Percentiles rank a stretch among this genome's conserved stretches.
These are phyloP conservation scores for Hormaphis cornu DNA, from an alignment of 1,140 invertebrate species.

Conservation along the genomic window DNA sequence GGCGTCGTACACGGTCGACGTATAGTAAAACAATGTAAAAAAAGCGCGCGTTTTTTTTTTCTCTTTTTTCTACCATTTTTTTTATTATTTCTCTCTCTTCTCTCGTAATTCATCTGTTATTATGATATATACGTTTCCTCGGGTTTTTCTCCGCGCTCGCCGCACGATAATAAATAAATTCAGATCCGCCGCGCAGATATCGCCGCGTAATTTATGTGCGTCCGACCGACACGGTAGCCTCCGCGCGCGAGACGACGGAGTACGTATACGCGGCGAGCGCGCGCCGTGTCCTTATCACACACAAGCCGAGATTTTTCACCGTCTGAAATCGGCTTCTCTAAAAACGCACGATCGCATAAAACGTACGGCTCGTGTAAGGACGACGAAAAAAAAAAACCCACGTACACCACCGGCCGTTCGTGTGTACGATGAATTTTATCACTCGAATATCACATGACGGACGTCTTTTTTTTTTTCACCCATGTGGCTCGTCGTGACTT, in stretches of 20 bases:
- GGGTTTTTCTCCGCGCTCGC: conserved; percentile 19
- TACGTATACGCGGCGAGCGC: not conserved
- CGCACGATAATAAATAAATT: no score
- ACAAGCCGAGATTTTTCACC: conserved; percentile 20
- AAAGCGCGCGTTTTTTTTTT: not conserved
- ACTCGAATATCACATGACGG: no score
- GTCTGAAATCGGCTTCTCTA: conserved; percentile 14
- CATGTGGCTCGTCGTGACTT: conserved; percentile 3
- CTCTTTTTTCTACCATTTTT: not conserved
- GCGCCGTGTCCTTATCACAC: conserved; percentile 24
- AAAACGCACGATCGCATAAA: no score
- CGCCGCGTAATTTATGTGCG: conserved; percentile 28
- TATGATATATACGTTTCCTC: conserved; percentile 32
- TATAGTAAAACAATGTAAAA: conserved; percentile 15
- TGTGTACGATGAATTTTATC: no score
- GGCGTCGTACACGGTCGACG: conserved; percentile 28
- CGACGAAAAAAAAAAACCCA: no score
- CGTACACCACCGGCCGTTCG: not conserved
- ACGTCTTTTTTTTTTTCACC: conserved; percentile 5
- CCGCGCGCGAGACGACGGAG: not conserved
- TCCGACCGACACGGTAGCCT: conserved; percentile 28
- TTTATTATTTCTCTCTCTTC: not conserved
- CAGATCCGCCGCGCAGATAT: conserved; percentile 30
- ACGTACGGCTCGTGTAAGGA: no score
- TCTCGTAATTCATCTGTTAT: not conserved